phyloP scores from a whole-genome alignment of 2,888 invertebrate genomes.

The Leucozona laternaria region DNA sequence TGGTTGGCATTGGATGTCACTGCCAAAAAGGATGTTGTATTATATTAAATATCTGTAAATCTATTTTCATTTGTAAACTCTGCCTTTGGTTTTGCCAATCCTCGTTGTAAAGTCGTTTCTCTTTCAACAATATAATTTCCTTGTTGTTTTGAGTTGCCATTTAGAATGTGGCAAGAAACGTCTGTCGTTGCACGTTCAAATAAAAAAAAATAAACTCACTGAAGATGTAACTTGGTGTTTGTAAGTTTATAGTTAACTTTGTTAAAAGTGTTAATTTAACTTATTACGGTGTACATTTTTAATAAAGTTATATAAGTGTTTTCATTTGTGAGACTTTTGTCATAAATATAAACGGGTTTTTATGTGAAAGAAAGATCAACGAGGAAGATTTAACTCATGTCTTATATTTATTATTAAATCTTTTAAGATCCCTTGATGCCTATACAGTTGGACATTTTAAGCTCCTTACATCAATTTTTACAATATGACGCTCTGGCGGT shows the following conservation, averaged over 20 bases:
- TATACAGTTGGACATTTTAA: too few species aligned
- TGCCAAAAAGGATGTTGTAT: slow-evolving; percentile 69
- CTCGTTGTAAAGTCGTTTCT: slow-evolving; percentile 13
- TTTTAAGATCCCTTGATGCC: too few species aligned
- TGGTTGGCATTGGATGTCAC: slow-evolving; percentile 29
- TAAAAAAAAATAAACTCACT: background rate
- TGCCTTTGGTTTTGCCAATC: slow-evolving; percentile 69
- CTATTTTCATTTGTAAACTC: slow-evolving; percentile 70
- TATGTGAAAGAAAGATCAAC: too few species aligned
- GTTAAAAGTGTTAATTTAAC: slow-evolving; percentile 14
- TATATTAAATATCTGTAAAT: slow-evolving; percentile 75
- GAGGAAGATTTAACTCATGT: too few species aligned
- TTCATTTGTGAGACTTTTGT: background rate
- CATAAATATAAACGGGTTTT: too few species aligned
- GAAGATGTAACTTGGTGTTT: slow-evolving; percentile 6
- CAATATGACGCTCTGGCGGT: too few species aligned
- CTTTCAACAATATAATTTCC: slow-evolving; percentile 57
- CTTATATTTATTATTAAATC: too few species aligned
- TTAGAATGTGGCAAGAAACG: background rate
- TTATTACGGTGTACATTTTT: background rate
- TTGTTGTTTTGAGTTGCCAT: slow-evolving; percentile 42
- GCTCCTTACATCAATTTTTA: too few species aligned
- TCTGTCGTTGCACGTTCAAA: background rate
- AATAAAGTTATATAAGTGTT: background rate
- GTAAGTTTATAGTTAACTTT: slow-evolving; percentile 21